Percentiles rank a stretch among this genome's conserved stretches.
phyloP scores from a whole-genome alignment of 2,888 invertebrate species.

The Pogonocherus hispidulus region DNA sequence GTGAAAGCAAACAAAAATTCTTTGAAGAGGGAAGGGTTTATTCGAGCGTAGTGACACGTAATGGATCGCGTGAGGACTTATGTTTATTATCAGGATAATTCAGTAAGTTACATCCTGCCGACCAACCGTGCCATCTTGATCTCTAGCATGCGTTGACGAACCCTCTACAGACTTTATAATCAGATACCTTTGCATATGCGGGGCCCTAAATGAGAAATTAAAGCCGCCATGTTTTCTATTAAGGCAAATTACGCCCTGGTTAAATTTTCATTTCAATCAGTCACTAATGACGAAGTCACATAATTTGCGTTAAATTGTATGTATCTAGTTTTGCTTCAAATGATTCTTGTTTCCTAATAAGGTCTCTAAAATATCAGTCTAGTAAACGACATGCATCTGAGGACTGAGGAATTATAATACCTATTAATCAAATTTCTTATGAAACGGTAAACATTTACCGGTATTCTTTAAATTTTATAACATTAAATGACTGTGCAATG shows the following conservation, averaged over 20 bases:
- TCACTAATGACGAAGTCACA: not conserved
- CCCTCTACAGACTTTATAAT: slow-evolving; percentile 48
- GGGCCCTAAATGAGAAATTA: slow-evolving; percentile 47
- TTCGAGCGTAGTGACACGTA: slow-evolving; percentile 41
- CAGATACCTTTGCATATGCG: slow-evolving; percentile 46
- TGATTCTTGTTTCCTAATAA: too few species aligned
- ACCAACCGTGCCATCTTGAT: slow-evolving; percentile 48
- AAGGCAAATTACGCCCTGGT: slow-evolving; percentile 19
- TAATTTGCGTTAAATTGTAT: not conserved
- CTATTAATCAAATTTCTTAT: too few species aligned
- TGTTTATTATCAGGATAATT: slow-evolving; percentile 42
- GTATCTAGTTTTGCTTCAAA: too few species aligned
- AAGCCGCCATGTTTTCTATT: slow-evolving; percentile 39
- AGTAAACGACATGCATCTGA: too few species aligned
- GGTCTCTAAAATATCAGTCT: too few species aligned
- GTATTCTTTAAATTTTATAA: too few species aligned
- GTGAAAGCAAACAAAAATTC: slow-evolving; percentile 25
- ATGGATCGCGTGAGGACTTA: slow-evolving; percentile 48
- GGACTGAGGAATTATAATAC: too few species aligned
- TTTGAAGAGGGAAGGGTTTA: slow-evolving; percentile 29
- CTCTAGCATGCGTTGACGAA: slow-evolving; percentile 54
- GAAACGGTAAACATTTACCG: too few species aligned
- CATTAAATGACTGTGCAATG: too few species aligned
- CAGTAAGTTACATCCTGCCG: slow-evolving; percentile 45
- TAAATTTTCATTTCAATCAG: slow-evolving; percentile 22